Evolutionary conservation across 37 sponge, comb jelly and placozoan species (phyloP).

Genomic region (Amphimedon queenslandica): DNA sequence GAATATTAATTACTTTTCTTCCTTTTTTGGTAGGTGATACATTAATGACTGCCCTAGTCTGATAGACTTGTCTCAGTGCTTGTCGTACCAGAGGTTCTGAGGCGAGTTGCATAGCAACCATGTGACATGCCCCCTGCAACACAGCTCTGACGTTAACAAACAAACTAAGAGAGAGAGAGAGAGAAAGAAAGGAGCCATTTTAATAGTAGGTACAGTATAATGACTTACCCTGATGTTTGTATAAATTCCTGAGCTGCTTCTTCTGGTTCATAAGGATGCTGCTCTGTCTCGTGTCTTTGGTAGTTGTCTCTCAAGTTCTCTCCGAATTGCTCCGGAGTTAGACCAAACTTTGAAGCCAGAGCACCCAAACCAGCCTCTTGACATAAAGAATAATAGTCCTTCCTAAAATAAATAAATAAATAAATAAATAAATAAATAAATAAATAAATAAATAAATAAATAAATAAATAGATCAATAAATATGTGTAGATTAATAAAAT

Average conservation of each 20-base stretch:
- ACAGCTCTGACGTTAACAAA: constrained; percentile 65
- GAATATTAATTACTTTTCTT: constrained; percentile 40
- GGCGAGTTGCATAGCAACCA: constrained; percentile 92
- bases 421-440: background rate
- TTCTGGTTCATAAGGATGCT: constrained; percentile 84
- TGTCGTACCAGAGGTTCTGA: constrained; percentile 88
- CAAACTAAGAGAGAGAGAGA: constrained; percentile 18
- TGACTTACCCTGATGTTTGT: constrained; percentile 54
- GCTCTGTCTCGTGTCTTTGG: constrained; percentile 92
- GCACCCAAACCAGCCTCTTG: constrained; percentile 80
- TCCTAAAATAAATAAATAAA: constrained; percentile 10
- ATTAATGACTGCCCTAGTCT: constrained; percentile 73
- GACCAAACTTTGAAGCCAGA: constrained; percentile 90
- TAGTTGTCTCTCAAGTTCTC: constrained; percentile 92
- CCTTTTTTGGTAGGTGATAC: constrained; percentile 91
- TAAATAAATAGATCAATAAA: too few species aligned
- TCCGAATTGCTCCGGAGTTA: constrained; percentile 92
- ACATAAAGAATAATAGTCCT: constrained; percentile 84
- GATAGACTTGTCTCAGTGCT: constrained; percentile 76
- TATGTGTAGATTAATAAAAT: too few species aligned
- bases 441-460: too few species aligned
- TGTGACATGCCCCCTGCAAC: constrained; percentile 85
- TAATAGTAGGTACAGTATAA: background rate
- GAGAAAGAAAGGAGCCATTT: background rate
- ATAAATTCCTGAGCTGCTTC: constrained; percentile 82